Percentiles rank a stretch among this genome's conserved stretches.
Evolutionary conservation across 2,113 vertebrate genomes (phyloP).

Genomic region (Empidonax alnorum): DNA sequence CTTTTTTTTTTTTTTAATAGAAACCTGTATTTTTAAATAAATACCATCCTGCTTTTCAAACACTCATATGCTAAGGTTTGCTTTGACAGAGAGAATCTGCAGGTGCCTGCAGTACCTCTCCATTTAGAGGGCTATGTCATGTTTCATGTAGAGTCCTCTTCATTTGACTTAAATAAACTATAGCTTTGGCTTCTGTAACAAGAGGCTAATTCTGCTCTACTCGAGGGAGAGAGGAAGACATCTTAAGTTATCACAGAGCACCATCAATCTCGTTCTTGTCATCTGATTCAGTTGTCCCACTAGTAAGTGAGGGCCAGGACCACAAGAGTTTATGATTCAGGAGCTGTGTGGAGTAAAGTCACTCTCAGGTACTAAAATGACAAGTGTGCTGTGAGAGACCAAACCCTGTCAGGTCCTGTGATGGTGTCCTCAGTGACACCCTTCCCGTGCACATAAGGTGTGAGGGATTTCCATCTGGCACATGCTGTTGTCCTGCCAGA

Average conservation of each 20-base stretch:
- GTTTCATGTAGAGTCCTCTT: background rate
- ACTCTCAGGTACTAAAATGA: background rate
- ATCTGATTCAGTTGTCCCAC: background rate
- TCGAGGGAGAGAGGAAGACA: background rate
- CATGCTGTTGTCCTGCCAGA: background rate
- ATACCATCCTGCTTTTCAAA: background rate
- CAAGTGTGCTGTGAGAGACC: background rate
- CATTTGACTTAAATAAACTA: background rate
- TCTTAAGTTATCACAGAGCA: background rate
- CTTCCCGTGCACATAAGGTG: background rate
- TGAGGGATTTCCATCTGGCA: background rate
- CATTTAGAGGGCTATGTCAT: background rate
- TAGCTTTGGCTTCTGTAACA: background rate
- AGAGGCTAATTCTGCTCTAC: background rate
- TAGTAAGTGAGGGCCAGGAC: background rate
- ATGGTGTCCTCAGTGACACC: background rate
- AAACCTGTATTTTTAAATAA: background rate
- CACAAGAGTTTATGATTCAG: background rate
- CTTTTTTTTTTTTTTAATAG: background rate
- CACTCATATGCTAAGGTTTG: background rate
- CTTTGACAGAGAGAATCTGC: background rate
- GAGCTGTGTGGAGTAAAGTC: background rate
- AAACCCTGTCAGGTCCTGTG: background rate
- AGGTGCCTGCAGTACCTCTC: background rate
- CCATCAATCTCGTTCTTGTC: background rate